phyloP scores from a whole-genome alignment of 2,797 vertebrate species.

The Apogon hyalosoma region DNA sequence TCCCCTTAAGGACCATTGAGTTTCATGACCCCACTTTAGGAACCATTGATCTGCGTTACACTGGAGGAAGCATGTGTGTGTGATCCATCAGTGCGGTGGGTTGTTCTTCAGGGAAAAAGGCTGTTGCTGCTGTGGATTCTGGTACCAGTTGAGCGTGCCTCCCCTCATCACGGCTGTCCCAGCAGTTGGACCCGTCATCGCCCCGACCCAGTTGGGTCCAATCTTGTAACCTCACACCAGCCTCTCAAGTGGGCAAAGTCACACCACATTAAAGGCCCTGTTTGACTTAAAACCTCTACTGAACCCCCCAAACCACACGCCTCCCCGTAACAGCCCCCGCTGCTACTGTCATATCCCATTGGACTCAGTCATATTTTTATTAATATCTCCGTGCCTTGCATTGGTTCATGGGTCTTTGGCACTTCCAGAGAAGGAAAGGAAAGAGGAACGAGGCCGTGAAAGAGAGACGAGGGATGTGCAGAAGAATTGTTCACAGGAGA shows the following conservation, averaged over 20 bases:
- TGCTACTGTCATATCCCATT: slow-evolving; percentile 79
- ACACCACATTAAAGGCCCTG: slow-evolving; percentile 80
- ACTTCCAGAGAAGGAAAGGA: slow-evolving; percentile 28
- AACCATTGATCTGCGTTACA: slow-evolving; percentile 43
- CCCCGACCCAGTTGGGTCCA: slow-evolving; percentile 68
- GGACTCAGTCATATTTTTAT: slow-evolving; percentile 75
- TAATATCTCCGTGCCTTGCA: slow-evolving; percentile 67
- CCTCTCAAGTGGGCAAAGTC: slow-evolving; percentile 82
- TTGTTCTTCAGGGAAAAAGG: slow-evolving; percentile 17
- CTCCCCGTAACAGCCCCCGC: slow-evolving; percentile 56
- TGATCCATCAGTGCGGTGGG: slow-evolving; percentile 42
- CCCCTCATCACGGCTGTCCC: slow-evolving; percentile 49
- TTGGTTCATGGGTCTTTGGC: slow-evolving; percentile 34
- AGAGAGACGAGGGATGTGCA: slow-evolving; percentile 11
- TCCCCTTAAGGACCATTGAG: slow-evolving; percentile 11
- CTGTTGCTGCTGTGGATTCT: slow-evolving; percentile 65
- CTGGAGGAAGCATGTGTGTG: slow-evolving; percentile 37
- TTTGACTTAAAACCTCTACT: slow-evolving; percentile 64
- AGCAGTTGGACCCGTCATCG: slow-evolving; percentile 70
- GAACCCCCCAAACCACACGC: slow-evolving; percentile 62
- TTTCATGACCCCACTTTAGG: slow-evolving; percentile 31
- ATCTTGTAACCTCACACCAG: slow-evolving; percentile 81
- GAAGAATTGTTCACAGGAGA: slow-evolving; percentile 31
- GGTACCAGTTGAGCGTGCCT: slow-evolving; percentile 78
- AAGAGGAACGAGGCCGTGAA: slow-evolving; percentile 3